Evolutionary conservation across 2,797 vertebrate species (phyloP), one percentile per base, ranked within the genome.

Genomic region (Pseudochaenichthys georgianus): DNA sequence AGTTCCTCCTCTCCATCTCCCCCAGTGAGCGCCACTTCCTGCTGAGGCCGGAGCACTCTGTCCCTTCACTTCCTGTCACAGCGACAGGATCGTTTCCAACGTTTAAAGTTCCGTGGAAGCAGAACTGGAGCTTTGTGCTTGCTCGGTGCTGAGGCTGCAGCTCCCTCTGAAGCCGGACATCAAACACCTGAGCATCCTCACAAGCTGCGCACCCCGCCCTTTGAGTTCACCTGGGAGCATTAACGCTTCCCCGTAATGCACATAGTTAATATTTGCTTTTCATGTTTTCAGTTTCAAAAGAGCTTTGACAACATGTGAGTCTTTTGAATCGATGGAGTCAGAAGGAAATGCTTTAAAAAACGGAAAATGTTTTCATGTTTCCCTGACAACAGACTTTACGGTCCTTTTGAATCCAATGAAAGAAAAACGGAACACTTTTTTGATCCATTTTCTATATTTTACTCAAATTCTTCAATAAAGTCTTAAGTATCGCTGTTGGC

Each of bases 161-260:
- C 69, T 63, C 50, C 31, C 15, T 80, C 70, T 86, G 61, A 83
- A 75, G 57, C 45, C 55, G 69, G 4, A 57, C 64, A 83, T 83
- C 75, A 81, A 81, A 73, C 50, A 28, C 55, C 53, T 21, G 67
- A n/a, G 34, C 5, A 58, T 58, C 64, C 74, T 60, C 47, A 53
- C 10, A 50, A 73, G 62, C 61, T 77, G 73, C 77, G 63, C 52
- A 77, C 64, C 0, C 64, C 69, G 64, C 76, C 64, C n/a, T 71
- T 60, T 28, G 38, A 28, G 41, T 64, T 60, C 45, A 12, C 19
- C 80, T 53, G 13, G n/a, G 12, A 74, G 51, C 21, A 17, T 46
- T 11, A 21, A 53, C 21, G 17, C 46, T 0, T 4, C 19, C 50
- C 11, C 47, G 5, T 43, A 15, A 28, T 38, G 42, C 52, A 66